These are phyloP conservation scores for Diglossa cyanea DNA, from an alignment of 2,797 vertebrate genomes.

Conservation along the genomic window DNA sequence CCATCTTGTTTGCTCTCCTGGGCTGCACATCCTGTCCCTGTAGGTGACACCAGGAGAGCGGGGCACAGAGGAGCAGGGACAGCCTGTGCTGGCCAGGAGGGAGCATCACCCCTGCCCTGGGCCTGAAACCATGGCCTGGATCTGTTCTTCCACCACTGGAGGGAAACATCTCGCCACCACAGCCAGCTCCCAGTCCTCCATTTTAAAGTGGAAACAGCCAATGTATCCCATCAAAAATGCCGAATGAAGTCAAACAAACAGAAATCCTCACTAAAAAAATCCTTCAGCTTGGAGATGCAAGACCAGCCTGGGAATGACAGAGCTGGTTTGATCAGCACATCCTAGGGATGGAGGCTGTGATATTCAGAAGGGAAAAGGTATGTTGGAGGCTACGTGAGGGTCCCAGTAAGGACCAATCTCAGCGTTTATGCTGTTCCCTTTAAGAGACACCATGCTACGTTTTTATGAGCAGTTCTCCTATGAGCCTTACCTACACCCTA, in stretches of 20 bases:
- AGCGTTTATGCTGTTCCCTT: background rate
- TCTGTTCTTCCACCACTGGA: slow-evolving; percentile 50
- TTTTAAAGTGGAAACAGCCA: background rate
- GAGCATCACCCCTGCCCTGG: background rate
- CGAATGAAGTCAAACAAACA: background rate
- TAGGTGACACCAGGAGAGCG: background rate
- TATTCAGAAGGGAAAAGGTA: background rate
- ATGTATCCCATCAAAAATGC: background rate
- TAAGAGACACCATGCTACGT: background rate
- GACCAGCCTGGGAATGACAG: background rate
- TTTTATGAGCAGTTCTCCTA: slow-evolving; percentile 35
- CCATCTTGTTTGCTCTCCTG: background rate
- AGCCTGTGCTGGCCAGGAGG: background rate
- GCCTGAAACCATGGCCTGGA: background rate
- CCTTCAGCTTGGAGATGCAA: background rate
- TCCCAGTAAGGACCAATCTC: background rate
- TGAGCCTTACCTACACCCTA: slow-evolving; percentile 25
- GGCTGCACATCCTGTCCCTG: background rate
- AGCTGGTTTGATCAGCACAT: background rate
- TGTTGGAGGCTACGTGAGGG: background rate
- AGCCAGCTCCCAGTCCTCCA: background rate
- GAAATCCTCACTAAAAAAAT: background rate
- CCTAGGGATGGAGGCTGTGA: background rate
- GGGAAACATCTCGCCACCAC: slow-evolving; percentile 38
- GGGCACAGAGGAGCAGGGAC: background rate